A percentile compares a stretch with the other conserved stretches of the same genome.
phyloP scores from a whole-genome alignment of 2,113 vertebrate genomes.

The Ptilonorhynchus violaceus region DNA sequence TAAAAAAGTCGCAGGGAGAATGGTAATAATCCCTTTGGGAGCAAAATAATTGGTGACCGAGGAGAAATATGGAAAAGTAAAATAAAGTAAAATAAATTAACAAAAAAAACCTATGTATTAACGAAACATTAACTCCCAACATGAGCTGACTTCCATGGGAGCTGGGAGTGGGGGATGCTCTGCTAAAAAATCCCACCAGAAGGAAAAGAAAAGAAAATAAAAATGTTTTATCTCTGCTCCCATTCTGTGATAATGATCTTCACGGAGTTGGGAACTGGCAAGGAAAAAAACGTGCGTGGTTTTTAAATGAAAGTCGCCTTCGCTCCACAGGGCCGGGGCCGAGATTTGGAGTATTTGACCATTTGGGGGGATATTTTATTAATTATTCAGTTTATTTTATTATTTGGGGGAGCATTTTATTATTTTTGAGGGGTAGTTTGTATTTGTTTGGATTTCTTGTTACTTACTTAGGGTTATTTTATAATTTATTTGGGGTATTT shows the following conservation, averaged over 20 bases:
- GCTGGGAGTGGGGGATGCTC: not conserved
- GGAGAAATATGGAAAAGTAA: not conserved
- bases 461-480: slow-evolving; percentile 13
- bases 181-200: not conserved
- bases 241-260: slow-evolving; percentile 19
- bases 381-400: slow-evolving; percentile 36
- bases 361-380: not conserved
- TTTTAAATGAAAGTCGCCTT: slow-evolving; percentile 2
- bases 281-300: not conserved
- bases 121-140: slow-evolving; percentile 47
- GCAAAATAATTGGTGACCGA: not conserved
- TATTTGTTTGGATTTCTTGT: not conserved
- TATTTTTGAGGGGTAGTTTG: not conserved
- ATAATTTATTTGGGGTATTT: not conserved
- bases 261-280: not conserved
- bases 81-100: not conserved
- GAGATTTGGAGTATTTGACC: not conserved
- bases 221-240: not conserved
- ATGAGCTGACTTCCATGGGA: not conserved
- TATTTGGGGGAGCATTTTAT: not conserved
- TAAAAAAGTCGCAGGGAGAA: not conserved
- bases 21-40: not conserved
- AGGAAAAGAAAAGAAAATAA: not conserved
- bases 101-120: not conserved
- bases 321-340: not conserved